Evolutionary conservation across 2,888 invertebrate genomes (phyloP), one percentile per base, ranked within the genome.

Genomic region (Auanema sp.): DNA sequence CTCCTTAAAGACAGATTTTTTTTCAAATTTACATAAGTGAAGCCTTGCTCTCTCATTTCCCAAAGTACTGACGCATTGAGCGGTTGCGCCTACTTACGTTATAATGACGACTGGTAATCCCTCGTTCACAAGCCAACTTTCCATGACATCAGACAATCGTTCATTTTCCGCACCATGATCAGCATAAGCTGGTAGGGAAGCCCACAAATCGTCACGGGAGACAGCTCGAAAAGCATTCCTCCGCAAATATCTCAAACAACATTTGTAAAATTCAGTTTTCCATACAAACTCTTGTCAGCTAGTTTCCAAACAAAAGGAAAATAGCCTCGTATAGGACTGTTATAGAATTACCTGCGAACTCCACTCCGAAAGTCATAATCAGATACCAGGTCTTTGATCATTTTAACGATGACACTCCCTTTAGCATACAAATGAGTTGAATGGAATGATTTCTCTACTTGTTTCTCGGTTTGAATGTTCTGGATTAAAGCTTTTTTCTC

Each of bases 401-500:
- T 78, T 55, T 75, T 65, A 11, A 81, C 79, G 12, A 82, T 58
- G 8, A 81, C 81, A 43, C 79, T 75, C 40, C 81, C 81, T 57
- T 82, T 81, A 14, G 78, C 76, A 61, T 81, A 83, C 50, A 76
- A 65, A 43, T 85, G 88, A 86, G 76, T 68, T 8, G 75, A 71
- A 55, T 83, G 77, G 60, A 83, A 83, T 84, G 92, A 90, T 69
- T 90, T 89, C 86, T 96, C 98, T 75, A 96, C 89, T 16, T 93
- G 93, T 86, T 93, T 96, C 65, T 96, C 97, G 68, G 96, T 91
- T 24, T 94, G 93, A 24, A 97, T 44, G 16, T 69, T 68, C 4
- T 70, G 68, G 14, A 79, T 77, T 44, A 80, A 59, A 8, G 80
- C 66, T 14, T 64, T 47, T 1, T 57, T 49, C 43, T 72, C 69